Base-by-base conservation (phyloP, 2,888 invertebrate species). In the Ephialtes manifestator region DNA sequence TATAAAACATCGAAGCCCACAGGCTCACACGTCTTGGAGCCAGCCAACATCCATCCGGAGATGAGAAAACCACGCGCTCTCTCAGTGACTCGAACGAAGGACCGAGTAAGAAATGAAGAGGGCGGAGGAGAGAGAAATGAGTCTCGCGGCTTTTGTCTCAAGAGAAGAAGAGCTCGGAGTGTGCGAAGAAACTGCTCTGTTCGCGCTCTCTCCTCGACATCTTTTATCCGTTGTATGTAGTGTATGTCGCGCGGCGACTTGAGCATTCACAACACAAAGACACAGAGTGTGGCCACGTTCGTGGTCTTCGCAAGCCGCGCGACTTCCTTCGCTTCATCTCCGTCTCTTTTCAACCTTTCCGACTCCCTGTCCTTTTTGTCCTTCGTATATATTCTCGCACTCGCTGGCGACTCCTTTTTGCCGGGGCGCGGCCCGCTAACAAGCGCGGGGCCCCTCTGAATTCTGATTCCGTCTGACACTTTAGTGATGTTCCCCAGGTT, bases 391-490 rank as follows among this genome's bases (percentile, higher is more conserved):
- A 77, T 78, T 85, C 83, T 83, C 75, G 72, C 82, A 77, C 87
- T 83, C 86, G 80, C 82, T 78, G 76, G 76, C 82, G 79, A 88
- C 87, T 88, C 90, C 91, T 93, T 93, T 92, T 92, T 92, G 92
- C 89, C 90, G 89, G 89, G 82, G 86, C 89, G 89, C 83, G 88
- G 89, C 88, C 89, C 92, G 92, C 93, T 93, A 93, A 93, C 93
- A 93, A 93, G 93, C 93, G 90, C 92, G 90, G 90, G 90, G 91
- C 92, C 89, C 90, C 91, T 91, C 91, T 91, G 93, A 93, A 94
- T 94, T 94, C 93, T 93, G 93, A 94, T 94, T 86, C 92, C 92
- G 91, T 89, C 93, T 93, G 93, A 94, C 94, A 94, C 94, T 93
- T 94, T 94, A 94, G 93, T 92, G 93, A 94, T 93, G 93, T 93